Evolutionary conservation across 2,888 invertebrate species (phyloP), one percentile per base, ranked within the genome.

Genomic region (Mayetiola destructor): DNA sequence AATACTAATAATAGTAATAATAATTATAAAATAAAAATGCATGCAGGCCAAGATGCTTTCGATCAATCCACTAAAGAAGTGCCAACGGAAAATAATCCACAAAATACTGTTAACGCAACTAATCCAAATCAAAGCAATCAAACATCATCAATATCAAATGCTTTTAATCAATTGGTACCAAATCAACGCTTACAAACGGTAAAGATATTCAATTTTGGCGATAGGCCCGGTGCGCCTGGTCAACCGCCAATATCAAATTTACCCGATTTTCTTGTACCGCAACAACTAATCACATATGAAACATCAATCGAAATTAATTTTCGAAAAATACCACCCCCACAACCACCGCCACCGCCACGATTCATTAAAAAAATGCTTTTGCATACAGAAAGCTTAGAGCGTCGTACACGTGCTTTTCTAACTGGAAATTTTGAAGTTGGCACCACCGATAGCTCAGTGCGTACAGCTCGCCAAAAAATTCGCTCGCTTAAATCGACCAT

Each of bases 291-390:
- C 59, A 66, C 68, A 62, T 73, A 72, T 59, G 72, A 72, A 63
- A 71, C 71, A 37, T 68, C 69, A 57, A 66, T 73, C 60, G 72
- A 73, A 65, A 69, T 73, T 61, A 64, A 71, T 59, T 64, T 73
- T 35, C 63, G 70, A 55, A 71, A 72, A 63, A 64, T 69, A 39
- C 66, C 66, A 10, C 67, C 66, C 37, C 68, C 68, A 40, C 65
- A 66, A 55, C 70, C 70, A 56, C 69, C 70, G 23, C 70, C 71
- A 3, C 68, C 66, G 35, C 66, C 68, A 27, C 66, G 66, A 32
- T 64, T 67, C 18, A 55, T 60, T 56, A 71, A 70, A 60, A 71
- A 69, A 57, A 65, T 73, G 59, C 64, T 68, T 59, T 68, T 73
- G 30, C 66, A 68, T 61, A 73, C 67, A 58, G 72, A 72, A 59